Evolutionary conservation across 2,797 vertebrate species (phyloP), one percentile per base, ranked within the genome.

Genomic region (Chelonia mydas): DNA sequence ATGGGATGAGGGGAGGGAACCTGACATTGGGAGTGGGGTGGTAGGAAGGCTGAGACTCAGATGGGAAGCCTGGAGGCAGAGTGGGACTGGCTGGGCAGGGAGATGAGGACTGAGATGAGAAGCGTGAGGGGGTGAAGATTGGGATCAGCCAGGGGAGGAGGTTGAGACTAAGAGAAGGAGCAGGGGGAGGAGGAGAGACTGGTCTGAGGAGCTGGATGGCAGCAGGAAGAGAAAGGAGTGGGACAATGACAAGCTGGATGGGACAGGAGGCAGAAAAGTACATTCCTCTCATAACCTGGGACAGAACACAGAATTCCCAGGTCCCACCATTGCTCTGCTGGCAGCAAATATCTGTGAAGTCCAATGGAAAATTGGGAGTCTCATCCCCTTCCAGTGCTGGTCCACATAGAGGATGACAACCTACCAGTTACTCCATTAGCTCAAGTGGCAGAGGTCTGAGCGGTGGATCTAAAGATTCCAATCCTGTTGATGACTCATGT

Each of bases 391-490:
- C 37, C 79, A 33, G 81, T 93, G 17, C 1, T 78, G 21, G 9
- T 7, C n/a, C 37, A 74, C 54, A 28, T 8, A n/a, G 47, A 84
- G 68, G n/a, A 12, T 88, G 93, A 61, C 3, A 49, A 4, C 12
- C 76, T 79, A 1, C 13, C 65, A 65, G n/a, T 21, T 37, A 61
- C 2, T 11, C 16, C 79, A n/a, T 45, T 25, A 11, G 89, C 16
- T 57, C 0, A 0, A 37, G 9, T 89, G 77, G 17, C 50, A 59
- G 57, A 90, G 25, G 54, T 50, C 53, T 37, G 50, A 57, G 65
- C 27, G 1, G 7, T 41, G 55, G 57, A 41, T 17, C 25, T 47
- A 76, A 28, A 76, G 13, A 11, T 0, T 1, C 23, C 0, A 0
- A 47, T 87, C 65, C 1, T 1, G 27, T 1, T 77, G 51, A 16